Evolutionary conservation across 37 sponge, comb jelly and placozoan species (phyloP).

Genomic region (Agelas oroides): DNA sequence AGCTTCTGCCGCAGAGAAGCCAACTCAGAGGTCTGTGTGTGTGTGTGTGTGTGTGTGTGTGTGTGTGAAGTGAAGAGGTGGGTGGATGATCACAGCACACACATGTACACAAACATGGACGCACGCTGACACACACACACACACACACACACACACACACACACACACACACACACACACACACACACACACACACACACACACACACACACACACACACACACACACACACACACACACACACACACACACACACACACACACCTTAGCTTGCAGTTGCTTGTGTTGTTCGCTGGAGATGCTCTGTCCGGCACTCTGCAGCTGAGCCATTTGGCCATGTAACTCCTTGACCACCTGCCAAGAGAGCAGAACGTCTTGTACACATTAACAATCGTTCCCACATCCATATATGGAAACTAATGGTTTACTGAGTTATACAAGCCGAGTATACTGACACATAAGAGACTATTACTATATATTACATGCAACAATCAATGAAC

Average conservation of each 20-base stretch:
- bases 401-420: background rate
- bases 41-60: background rate
- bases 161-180: background rate
- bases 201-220: background rate
- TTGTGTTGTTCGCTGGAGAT: conserved; percentile 1
- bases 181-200: background rate
- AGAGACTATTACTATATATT: no score
- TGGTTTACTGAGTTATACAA: background rate
- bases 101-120: background rate
- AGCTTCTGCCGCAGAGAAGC: background rate
- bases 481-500: no score
- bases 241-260: background rate
- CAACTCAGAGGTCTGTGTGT: conserved; percentile 8
- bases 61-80: background rate
- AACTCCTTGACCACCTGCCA: no score
- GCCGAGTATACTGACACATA: background rate
- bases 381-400: no score
- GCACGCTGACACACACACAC: background rate
- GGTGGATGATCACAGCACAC: background rate
- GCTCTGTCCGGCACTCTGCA: background rate
- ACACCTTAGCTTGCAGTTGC: conserved; percentile 26
- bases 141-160: conserved; percentile 6
- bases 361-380: background rate
- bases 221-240: background rate
- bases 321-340: background rate